Percentiles rank a stretch among this genome's conserved stretches.
Conservation (phyloP, 1,140 invertebrate species). For the Heliconius eleuchia region DNA sequence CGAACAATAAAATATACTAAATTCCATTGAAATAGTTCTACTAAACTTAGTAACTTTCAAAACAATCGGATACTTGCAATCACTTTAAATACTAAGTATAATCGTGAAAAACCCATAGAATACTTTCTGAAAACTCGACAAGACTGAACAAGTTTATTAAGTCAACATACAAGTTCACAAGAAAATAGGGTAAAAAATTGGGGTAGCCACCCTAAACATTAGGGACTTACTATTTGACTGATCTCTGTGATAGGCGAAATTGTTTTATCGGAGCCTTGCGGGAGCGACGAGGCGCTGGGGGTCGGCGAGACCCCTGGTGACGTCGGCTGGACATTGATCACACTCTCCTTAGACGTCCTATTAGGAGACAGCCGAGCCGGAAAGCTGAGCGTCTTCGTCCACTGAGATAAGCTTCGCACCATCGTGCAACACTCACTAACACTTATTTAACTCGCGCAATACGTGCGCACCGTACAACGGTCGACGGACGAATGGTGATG, state of each 20-base stretch:
- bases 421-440: constrained; percentile 82
- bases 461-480: constrained; percentile 58
- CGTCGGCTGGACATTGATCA: constrained; percentile 80
- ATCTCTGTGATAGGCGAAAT: constrained; percentile 83
- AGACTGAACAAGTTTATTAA: constrained; percentile 16
- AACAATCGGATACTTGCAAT: not conserved
- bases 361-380: constrained; percentile 90
- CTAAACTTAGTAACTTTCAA: not conserved
- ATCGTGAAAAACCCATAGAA: constrained; percentile 19
- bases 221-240: constrained; percentile 84
- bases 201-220: constrained; percentile 39
- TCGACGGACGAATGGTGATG: constrained; percentile 57
- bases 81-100: not conserved
- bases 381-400: constrained; percentile 94
- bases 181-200: constrained; percentile 40
- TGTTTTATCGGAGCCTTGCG: constrained; percentile 77
- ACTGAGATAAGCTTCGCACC: constrained; percentile 92
- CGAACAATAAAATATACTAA: not conserved
- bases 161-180: constrained; percentile 32
- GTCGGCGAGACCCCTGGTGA: constrained; percentile 77
- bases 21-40: not conserved
- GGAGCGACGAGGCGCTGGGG: constrained; percentile 77
- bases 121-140: constrained; percentile 31
- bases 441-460: constrained; percentile 58
- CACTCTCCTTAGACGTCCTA: constrained; percentile 86